Evolutionary conservation across 2,888 invertebrate genomes (phyloP).

Genomic region (Poecilus cupreus): DNA sequence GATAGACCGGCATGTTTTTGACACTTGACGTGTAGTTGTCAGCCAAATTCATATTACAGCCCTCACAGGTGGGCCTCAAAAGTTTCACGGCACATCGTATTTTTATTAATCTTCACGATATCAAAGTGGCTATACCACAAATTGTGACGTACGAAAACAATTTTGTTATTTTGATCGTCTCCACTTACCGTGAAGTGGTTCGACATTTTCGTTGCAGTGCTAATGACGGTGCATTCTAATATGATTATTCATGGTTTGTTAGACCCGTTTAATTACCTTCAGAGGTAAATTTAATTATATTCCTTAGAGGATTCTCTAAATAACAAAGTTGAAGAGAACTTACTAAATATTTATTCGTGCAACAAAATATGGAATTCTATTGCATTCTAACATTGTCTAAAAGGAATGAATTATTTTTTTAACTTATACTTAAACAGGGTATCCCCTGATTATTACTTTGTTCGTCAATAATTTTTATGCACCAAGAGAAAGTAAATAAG

Average conservation of each 20-base stretch:
- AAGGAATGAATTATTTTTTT: background rate
- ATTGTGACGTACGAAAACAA: constrained; percentile 6
- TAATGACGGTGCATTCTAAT: constrained; percentile 27
- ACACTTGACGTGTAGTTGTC: constrained; percentile 13
- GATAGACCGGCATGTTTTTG: background rate
- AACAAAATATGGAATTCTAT: background rate
- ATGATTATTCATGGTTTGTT: constrained; percentile 23
- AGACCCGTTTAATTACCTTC: background rate
- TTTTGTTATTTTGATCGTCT: background rate
- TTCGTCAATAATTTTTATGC: too few relatives aligned
- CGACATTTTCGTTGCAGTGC: background rate
- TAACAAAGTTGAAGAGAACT: background rate
- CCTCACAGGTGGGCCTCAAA: background rate
- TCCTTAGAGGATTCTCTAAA: background rate
- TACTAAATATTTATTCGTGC: background rate
- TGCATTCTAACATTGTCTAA: background rate
- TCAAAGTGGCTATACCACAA: background rate
- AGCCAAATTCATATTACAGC: background rate
- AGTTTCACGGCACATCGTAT: background rate
- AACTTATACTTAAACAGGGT: too few relatives aligned
- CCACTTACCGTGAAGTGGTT: background rate
- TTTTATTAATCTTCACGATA: constrained; percentile 14
- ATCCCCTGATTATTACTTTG: too few relatives aligned
- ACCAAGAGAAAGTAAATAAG: too few relatives aligned
- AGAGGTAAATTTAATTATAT: constrained; percentile 33